Evolutionary conservation across 2,797 vertebrate species (phyloP).

Genomic region (Lithobates pipiens): DNA sequence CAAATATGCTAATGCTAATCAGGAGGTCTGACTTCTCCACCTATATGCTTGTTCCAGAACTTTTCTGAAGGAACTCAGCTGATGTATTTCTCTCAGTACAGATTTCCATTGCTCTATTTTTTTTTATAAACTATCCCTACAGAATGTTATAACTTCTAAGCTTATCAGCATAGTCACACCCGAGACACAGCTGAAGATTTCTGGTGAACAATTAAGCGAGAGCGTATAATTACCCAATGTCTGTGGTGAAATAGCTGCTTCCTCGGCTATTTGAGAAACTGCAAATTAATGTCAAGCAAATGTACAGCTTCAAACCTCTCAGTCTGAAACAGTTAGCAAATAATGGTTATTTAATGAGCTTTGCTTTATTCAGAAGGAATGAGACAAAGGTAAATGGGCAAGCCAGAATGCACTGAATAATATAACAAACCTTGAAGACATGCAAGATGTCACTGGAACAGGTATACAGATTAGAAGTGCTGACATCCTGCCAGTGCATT

Average conservation of each 20-base stretch:
- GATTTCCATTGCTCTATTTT: no score
- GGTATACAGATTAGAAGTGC: background rate
- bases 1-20: no score
- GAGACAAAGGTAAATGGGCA: background rate
- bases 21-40: no score
- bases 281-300: background rate
- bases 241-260: background rate
- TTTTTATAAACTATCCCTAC: no score
- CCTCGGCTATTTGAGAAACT: background rate
- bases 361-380: background rate
- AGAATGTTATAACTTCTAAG: no score
- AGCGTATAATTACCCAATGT: background rate
- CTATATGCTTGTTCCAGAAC: no score
- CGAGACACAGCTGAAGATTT: background rate
- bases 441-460: background rate
- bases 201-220: background rate
- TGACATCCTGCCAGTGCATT: background rate
- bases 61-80: no score
- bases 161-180: background rate
- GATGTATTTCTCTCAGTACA: no score
- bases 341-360: background rate
- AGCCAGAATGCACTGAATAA: background rate
- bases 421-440: background rate
- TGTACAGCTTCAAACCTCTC: background rate
- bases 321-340: background rate